Base-by-base conservation (phyloP, 2,113 vertebrate genomes). In the Hucho hucho region DNA sequence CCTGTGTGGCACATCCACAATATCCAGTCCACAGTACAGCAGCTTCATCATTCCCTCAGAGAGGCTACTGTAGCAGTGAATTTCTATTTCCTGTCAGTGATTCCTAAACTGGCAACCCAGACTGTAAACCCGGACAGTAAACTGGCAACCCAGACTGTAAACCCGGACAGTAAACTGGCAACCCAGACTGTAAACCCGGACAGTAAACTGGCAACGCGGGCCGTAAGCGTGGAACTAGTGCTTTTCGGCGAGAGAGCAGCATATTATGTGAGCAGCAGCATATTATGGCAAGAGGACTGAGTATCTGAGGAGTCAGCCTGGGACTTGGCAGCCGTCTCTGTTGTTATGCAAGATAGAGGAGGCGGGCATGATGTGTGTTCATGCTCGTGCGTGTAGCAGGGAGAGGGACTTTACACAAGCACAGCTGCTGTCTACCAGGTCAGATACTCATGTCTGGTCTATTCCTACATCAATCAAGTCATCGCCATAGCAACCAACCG, bases 281-380 rank as follows among this genome's bases (percentile, higher is more conserved):
- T 53, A 16, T 53, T 16, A 69, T 28, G 12, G 16, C 24, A 53
- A 46, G 58, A 79, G 56, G 43, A 78, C 61, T 65, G 64, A 77
- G 75, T 74, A 76, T 78, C 56, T 56, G 76, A 82, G 73, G 69
- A 81, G 82, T 75, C 77, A 87, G 68, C 65, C 75, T 82, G 78
- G 65, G 75, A 68, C 78, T 81, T 83, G 80, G 80, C 84, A 88
- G 81, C 76, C 73, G 80, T 82, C 73, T 68, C 72, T 46, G 67
- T 75, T 73, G 84, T 87, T 84, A 86, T 73, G 78, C 72, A 84
- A 87, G 59, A 80, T 72, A 78, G 79, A 81, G 74, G 78, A 73
- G 11, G 72, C 61, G 25, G 61, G 12, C 29, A 46, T 47, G 26
- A 28, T 4, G 46, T n/a, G 77, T 29, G 32, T 69, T 18, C 73